These are phyloP conservation scores for Tor tambroides DNA, from an alignment of 2,113 vertebrate species.

Conservation along the genomic window DNA sequence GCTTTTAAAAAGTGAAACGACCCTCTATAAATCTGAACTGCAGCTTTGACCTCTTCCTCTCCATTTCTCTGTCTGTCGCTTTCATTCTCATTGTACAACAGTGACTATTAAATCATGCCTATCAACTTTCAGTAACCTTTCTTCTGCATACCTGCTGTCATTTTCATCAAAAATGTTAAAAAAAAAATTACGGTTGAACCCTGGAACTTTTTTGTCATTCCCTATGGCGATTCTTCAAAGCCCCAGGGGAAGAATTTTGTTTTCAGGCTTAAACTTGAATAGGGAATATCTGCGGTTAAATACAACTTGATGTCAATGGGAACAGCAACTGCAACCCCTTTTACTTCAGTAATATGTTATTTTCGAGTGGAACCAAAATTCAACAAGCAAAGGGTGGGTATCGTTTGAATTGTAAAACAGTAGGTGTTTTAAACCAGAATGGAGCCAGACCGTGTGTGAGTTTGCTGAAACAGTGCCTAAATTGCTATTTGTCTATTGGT, in stretches of 20 bases:
- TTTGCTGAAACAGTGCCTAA: not conserved
- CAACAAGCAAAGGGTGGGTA: not conserved
- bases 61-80: conserved; percentile 15
- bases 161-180: not conserved
- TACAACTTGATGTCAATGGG: not conserved
- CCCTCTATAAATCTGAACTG: conserved; percentile 67
- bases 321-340: not conserved
- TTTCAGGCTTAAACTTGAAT: not conserved
- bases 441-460: not conserved
- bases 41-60: conserved; percentile 61
- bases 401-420: not conserved
- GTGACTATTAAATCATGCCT: conserved; percentile 42
- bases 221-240: not conserved
- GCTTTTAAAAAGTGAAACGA: conserved; percentile 75
- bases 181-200: not conserved
- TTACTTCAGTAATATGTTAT: not conserved
- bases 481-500: not conserved
- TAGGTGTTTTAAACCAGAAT: not conserved
- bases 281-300: not conserved
- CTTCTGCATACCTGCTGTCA: not conserved
- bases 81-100: conserved; percentile 22
- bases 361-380: not conserved
- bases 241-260: not conserved
- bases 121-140: not conserved
- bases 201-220: not conserved